Evolutionary conservation across 1,140 invertebrate genomes (phyloP).

Genomic region (Cotesia chilonis): DNA sequence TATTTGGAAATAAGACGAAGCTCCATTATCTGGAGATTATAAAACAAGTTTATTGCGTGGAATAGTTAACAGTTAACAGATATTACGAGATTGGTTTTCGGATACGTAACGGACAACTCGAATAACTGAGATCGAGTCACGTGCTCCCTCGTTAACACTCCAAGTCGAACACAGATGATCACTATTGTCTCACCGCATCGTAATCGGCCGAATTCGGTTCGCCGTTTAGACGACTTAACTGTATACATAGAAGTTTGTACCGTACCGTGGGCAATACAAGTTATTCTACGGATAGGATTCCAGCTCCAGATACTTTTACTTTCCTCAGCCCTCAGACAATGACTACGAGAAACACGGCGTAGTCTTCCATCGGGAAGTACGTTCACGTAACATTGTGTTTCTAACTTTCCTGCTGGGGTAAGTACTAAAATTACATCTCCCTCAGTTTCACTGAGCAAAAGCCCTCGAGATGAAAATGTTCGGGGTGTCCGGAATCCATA

Average conservation of each 20-base stretch:
- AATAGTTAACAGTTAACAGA: not conserved
- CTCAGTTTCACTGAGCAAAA: slow-evolving; percentile 41
- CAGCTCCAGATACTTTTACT: slow-evolving; percentile 45
- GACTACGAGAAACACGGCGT: not conserved
- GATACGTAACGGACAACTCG: slow-evolving; percentile 4
- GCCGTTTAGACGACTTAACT: not conserved
- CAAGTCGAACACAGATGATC: slow-evolving; percentile 13
- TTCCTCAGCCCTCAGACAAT: not conserved
- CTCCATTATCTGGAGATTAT: not conserved
- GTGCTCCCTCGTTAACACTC: slow-evolving; percentile 12
- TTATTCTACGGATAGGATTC: slow-evolving; percentile 48
- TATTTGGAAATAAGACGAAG: not conserved
- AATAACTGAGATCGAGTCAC: slow-evolving; percentile 7
- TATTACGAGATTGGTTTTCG: not conserved
- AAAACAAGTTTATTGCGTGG: not conserved
- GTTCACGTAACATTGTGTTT: slow-evolving; percentile 60
- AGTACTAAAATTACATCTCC: slow-evolving; percentile 59
- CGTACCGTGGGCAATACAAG: slow-evolving; percentile 34
- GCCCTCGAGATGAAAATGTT: slow-evolving; percentile 53
- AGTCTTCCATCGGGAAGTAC: slow-evolving; percentile 53
- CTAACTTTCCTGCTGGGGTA: slow-evolving; percentile 52
- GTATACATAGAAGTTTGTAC: slow-evolving; percentile 36
- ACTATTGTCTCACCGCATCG: slow-evolving; percentile 12
- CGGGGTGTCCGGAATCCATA: slow-evolving; percentile 48
- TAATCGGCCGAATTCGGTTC: not conserved